Evolutionary conservation across 2,888 invertebrate genomes (phyloP), one percentile per base, ranked within the genome.

Genomic region (Chymomyza caudatula): DNA sequence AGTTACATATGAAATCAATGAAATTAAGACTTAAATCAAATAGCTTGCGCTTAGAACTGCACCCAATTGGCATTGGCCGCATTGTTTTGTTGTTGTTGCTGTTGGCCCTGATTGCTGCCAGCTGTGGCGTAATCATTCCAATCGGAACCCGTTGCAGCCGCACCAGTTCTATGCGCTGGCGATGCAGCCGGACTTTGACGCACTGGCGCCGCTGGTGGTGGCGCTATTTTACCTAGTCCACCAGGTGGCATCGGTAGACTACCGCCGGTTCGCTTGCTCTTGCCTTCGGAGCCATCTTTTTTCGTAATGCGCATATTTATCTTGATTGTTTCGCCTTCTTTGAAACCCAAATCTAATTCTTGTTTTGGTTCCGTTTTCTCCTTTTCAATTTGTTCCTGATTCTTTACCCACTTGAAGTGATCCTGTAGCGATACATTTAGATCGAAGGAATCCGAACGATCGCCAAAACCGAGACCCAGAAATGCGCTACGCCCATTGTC

Each of bases 321-420:
- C 92, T 98, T 99, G 76, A 99, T 99, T 1, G 99, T 99, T 92
- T 99, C 98, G 19, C 99, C 99, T 88, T 99, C 99, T 89, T 99
- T 99, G 90, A 99, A 99, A 56, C 98, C 96, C 61, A 99, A 93
- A 92, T 99, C 98, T 49, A 99, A 92, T 82, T 97, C 95, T 79
- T 93, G 94, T 67, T 93, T 94, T 8, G 95, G 94, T 63, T 93
- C 94, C 85, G 93, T 93, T 85, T 95, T 94, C 89, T 96, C 96
- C 86, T 96, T 95, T 85, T 94, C 94, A 71, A 95, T 94, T 90
- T 95, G 94, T 88, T 95, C 94, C 73, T 94, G 94, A 90, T 94
- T 96, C 89, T 95, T 96, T 53, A 97, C 91, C 95, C 95, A 97
- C 92, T 99, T 99, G 89, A 99, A 99, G 90, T 98, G 98, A 90